Conservation (phyloP, 2,888 invertebrate species). For the Capitulum mitella region DNA sequence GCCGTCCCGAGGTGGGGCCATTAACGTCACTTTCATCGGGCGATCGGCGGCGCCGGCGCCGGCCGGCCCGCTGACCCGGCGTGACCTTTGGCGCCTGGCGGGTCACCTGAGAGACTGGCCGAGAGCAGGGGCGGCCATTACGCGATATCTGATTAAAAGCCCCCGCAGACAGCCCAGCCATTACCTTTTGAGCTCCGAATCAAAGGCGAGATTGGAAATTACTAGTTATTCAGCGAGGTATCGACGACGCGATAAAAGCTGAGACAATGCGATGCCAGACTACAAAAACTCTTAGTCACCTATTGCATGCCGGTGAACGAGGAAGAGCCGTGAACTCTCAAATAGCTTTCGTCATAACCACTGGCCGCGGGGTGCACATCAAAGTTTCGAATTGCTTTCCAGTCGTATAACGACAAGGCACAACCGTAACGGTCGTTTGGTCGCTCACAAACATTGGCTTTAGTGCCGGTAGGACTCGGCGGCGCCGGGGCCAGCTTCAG, state of each 20-base stretch:
- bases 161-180: background rate
- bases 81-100: background rate
- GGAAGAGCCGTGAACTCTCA: background rate
- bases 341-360: too few relatives aligned
- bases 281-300: background rate
- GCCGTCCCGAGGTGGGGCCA: background rate
- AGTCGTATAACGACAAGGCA: too few relatives aligned
- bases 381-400: too few relatives aligned
- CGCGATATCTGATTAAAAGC: conserved; percentile 1
- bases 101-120: background rate
- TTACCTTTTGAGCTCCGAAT: conserved; percentile 18
- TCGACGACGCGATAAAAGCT: background rate
- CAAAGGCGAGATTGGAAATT: conserved; percentile 6
- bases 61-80: background rate
- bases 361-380: too few relatives aligned
- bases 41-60: background rate
- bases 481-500: too few relatives aligned
- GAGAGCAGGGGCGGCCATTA: background rate
- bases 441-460: too few relatives aligned
- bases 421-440: too few relatives aligned
- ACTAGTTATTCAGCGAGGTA: background rate
- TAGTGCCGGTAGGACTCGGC: too few relatives aligned
- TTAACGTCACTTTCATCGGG: conserved; percentile 4
- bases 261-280: background rate
- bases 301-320: background rate